Percentiles rank a stretch among this genome's conserved stretches.
phyloP scores from a whole-genome alignment of 2,888 invertebrate species.

The Lobophora halterata region DNA sequence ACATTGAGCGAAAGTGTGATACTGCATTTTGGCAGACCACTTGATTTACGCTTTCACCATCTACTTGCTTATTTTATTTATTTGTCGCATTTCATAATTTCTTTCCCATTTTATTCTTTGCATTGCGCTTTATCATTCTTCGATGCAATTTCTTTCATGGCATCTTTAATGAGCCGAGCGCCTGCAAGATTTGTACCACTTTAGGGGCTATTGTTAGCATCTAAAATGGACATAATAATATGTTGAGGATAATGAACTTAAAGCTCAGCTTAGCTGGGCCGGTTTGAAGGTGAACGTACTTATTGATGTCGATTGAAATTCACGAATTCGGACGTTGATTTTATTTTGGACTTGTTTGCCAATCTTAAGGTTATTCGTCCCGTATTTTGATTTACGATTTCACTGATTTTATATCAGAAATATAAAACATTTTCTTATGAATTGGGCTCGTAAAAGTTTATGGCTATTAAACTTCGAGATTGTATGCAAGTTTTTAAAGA shows the following conservation, averaged over 20 bases:
- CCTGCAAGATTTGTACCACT: conserved; percentile 33
- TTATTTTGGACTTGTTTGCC: conserved; percentile 66
- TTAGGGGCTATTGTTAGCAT: conserved; percentile 38
- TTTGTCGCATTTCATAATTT: conserved; percentile 1
- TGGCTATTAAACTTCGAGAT: too few species aligned
- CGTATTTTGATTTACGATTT: conserved; percentile 56
- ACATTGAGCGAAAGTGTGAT: conserved; percentile 70
- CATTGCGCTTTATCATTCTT: too few species aligned
- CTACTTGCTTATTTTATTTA: conserved; percentile 1
- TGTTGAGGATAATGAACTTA: conserved; percentile 71
- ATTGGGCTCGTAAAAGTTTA: too few species aligned
- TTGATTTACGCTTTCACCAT: conserved; percentile 67
- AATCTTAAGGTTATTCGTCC: conserved; percentile 68
- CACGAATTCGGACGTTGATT: conserved; percentile 57
- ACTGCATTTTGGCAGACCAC: conserved; percentile 57
- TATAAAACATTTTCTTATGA: too few species aligned
- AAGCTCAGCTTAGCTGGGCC: conserved; percentile 59
- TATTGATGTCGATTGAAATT: conserved; percentile 62
- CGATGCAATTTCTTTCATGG: too few species aligned
- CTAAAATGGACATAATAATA: conserved; percentile 61
- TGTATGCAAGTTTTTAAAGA: too few species aligned
- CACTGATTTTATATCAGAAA: conserved; percentile 40
- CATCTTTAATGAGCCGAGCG: conserved; percentile 22
- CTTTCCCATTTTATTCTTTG: too few species aligned
- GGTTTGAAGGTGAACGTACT: conserved; percentile 76